Evolutionary conservation across 2,797 vertebrate species (phyloP), one percentile per base, ranked within the genome.

Genomic region (Anguilla megastoma): DNA sequence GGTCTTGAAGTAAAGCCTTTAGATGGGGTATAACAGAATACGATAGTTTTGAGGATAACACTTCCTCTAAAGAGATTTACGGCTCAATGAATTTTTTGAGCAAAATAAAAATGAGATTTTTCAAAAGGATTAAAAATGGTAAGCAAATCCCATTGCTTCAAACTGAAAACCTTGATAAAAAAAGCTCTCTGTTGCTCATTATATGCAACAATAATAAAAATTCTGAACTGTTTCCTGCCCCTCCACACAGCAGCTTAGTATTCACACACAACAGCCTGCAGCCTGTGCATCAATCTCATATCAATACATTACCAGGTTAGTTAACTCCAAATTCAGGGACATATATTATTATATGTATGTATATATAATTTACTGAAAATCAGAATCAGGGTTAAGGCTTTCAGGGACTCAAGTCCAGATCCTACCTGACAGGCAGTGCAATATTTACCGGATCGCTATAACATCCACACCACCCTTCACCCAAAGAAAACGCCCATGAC

Each of bases 161-260:
- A 82, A 80, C 41, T 45, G 30, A 5, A 1, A 79, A 14, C 41
- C 21, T 3, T 82, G 45, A 18, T 21, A 80, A 45, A 80, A 80
- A 41, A 41, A 10, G 14, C 74, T 45, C 45, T n/a, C 18, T n/a
- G 18, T 82, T 50, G 45, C 6, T 24, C 45, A 50, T 82, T 7
- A 82, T 82, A 30, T 12, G 21, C 41, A 21, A 24, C 24, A 6
- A 50, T 9, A 50, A 50, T n/a, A 50, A 82, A 50, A 50, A 48
- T 9, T 5, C 76, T 45, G 0, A 36, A 76, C 74, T 8, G 36
- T 41, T 79, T 45, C 36, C 6, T 45, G 21, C 14, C 41, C 1
- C 79, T n/a, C 45, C 63, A 66, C 76, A 87, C 56, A 87, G 79
- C 58, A 84, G 41, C 69, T 87, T 82, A 82, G 41, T 82, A 50